phyloP scores from a whole-genome alignment of 2,113 vertebrate genomes.

The Ammodytes marinus region DNA sequence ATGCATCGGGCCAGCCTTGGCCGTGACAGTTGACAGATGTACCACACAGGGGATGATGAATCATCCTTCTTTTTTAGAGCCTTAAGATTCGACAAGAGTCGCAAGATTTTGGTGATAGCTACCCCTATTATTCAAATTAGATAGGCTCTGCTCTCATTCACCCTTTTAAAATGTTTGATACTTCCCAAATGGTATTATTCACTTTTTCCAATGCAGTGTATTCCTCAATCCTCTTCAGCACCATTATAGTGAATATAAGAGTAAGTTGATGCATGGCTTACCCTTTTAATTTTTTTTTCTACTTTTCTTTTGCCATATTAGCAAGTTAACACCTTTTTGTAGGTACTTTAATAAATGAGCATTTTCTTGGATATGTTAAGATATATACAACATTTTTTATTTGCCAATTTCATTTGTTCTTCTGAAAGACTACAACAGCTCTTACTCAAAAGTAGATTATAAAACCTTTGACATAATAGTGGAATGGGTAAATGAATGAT shows the following conservation, averaged over 20 bases:
- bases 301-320: neutral
- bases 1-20: too few relatives aligned
- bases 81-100: neutral
- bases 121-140: constrained; percentile 36
- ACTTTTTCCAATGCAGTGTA: neutral
- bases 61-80: constrained; percentile 27
- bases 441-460: constrained; percentile 7
- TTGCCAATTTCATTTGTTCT: neutral
- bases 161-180: constrained; percentile 39
- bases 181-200: constrained; percentile 12
- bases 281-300: neutral
- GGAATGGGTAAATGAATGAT: constrained; percentile 8
- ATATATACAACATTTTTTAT: neutral
- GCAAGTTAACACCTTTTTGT: neutral
- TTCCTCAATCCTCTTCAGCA: neutral
- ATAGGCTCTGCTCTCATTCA: constrained; percentile 18
- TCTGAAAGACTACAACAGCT: neutral
- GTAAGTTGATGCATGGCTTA: neutral
- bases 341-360: neutral
- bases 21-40: constrained; percentile 38
- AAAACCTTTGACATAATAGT: neutral
- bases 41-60: constrained; percentile 42
- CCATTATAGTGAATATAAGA: neutral
- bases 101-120: constrained; percentile 10
- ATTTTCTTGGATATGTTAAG: neutral